A percentile compares a stretch with the other conserved stretches of the same genome.
Evolutionary conservation across 2,797 vertebrate genomes (phyloP).

Genomic region (Galaxias olidus): DNA sequence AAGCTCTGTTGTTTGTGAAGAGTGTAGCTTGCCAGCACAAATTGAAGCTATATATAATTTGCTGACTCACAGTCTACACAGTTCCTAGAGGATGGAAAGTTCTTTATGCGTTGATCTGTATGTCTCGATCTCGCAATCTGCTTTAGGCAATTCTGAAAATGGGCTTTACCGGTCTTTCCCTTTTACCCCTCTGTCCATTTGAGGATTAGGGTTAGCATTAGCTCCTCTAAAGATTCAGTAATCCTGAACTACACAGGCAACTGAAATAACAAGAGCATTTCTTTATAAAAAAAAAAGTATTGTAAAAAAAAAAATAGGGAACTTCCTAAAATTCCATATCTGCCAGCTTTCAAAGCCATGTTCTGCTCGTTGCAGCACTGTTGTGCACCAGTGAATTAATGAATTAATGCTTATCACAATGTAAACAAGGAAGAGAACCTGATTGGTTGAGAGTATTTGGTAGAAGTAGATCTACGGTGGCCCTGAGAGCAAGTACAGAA

Average conservation of each 20-base stretch:
- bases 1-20: neutral
- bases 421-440: no score
- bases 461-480: no score
- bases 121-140: slow-evolving; percentile 12
- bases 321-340: no score
- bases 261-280: neutral
- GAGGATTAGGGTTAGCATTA: slow-evolving; percentile 23
- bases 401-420: no score
- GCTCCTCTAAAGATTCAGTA: neutral
- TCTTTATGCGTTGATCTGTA: neutral
- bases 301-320: no score
- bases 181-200: neutral
- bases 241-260: neutral
- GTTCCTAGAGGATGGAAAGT: slow-evolving; percentile 19
- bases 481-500: no score
- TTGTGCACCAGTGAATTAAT: no score
- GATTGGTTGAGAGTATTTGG: no score
- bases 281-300: neutral
- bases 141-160: no score
- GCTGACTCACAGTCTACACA: slow-evolving; percentile 41
- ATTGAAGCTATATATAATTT: slow-evolving; percentile 18
- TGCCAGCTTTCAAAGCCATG: no score
- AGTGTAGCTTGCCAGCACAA: neutral
- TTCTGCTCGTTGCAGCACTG: no score
- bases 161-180: no score